Conservation (phyloP, 2,797 vertebrate genomes). For the Apogon hyalosoma region DNA sequence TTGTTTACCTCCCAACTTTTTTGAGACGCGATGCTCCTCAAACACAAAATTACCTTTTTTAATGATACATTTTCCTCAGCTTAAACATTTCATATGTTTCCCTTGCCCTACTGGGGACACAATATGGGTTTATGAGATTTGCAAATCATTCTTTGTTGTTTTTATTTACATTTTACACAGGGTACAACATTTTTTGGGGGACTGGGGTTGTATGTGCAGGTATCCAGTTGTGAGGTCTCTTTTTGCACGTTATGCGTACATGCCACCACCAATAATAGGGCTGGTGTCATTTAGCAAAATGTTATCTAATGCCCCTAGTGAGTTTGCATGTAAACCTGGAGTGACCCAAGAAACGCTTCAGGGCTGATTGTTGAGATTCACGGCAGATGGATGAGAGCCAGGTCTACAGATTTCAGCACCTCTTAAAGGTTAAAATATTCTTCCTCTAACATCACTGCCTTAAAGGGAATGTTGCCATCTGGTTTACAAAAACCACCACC, state of each 20-base stretch:
- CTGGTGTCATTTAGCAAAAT: constrained; percentile 20
- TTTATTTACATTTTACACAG: too few relatives aligned
- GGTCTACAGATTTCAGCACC: not conserved
- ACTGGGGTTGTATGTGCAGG: too few relatives aligned
- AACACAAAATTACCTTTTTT: too few relatives aligned
- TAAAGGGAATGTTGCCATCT: accelerated
- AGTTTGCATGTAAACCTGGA: constrained; percentile 18
- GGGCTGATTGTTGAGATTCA: constrained; percentile 24
- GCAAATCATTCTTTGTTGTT: too few relatives aligned
- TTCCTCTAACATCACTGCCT: not conserved
- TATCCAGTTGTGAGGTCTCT: too few relatives aligned
- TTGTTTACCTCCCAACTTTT: too few relatives aligned
- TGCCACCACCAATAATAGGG: not conserved
- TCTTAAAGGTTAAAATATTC: constrained; percentile 9
- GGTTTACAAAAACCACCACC: not conserved
- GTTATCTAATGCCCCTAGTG: constrained; percentile 11
- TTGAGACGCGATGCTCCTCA: too few relatives aligned
- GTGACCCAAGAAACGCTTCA: constrained; percentile 21
- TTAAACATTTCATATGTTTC: too few relatives aligned
- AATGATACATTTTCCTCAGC: too few relatives aligned
- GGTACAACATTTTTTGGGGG: too few relatives aligned
- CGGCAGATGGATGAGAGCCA: constrained; percentile 13
- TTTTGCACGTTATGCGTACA: not conserved
- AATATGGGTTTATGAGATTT: too few relatives aligned
- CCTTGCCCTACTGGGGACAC: too few relatives aligned